These are phyloP conservation scores for Megaustenia siamemsis DNA, from an alignment of 2,888 invertebrate species.

Conservation along the genomic window DNA sequence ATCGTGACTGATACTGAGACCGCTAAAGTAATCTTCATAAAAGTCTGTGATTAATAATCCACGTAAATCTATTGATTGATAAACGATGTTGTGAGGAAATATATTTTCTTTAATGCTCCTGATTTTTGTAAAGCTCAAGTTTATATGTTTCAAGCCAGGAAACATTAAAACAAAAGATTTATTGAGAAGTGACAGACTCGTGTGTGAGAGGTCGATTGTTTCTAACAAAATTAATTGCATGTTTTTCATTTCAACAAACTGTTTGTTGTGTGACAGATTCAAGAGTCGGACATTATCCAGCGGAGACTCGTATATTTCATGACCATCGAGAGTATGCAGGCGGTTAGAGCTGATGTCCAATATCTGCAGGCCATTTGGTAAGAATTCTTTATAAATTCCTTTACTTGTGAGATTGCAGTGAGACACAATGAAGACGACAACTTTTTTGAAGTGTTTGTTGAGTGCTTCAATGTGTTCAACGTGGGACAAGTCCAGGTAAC, in stretches of 20 bases:
- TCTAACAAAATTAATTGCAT: no score
- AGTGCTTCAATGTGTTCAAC: background rate
- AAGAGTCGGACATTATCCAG: no score
- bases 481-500: slow-evolving; percentile 1
- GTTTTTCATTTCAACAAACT: no score
- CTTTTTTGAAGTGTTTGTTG: background rate
- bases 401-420: background rate
- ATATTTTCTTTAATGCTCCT: background rate
- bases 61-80: slow-evolving; percentile 2
- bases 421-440: background rate
- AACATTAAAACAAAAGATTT: background rate
- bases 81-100: background rate
- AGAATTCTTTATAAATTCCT: no score
- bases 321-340: no score
- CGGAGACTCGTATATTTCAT: no score
- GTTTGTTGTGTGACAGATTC: no score
- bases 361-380: background rate
- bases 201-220: no score
- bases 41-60: background rate
- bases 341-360: background rate
- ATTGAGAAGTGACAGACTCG: no score
- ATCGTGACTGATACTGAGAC: background rate
- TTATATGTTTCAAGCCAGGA: background rate
- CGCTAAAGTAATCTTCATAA: background rate
- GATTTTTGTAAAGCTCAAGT: background rate